phyloP scores from a whole-genome alignment of 2,797 vertebrate genomes.

The Rhincodon typus region DNA sequence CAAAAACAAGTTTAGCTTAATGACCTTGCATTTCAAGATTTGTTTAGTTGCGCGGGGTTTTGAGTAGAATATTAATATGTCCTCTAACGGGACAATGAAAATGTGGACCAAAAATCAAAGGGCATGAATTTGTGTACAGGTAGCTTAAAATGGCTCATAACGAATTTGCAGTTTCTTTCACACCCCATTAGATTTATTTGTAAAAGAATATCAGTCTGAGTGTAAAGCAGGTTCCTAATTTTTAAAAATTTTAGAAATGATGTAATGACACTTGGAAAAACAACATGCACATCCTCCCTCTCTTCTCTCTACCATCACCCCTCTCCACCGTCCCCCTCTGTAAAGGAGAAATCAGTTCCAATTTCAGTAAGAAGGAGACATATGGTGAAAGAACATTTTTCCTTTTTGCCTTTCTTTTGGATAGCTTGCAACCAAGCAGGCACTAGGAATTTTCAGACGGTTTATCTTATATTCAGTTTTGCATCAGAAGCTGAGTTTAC shows the following conservation, averaged over 20 bases:
- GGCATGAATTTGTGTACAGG: too few species aligned
- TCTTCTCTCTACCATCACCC: too few species aligned
- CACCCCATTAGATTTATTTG: not conserved
- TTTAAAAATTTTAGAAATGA: too few species aligned
- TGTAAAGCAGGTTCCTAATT: not conserved
- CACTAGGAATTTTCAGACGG: too few species aligned
- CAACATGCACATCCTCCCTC: too few species aligned
- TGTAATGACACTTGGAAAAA: too few species aligned
- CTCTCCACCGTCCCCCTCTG: too few species aligned
- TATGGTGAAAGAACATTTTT: too few species aligned
- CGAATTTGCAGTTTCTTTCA: not conserved
- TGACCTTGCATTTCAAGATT: not conserved
- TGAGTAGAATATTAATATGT: not conserved
- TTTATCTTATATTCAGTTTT: too few species aligned
- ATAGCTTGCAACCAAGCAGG: not conserved
- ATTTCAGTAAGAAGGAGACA: too few species aligned
- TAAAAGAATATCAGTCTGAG: not conserved
- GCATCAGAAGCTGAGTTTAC: not conserved
- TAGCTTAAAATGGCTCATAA: not conserved
- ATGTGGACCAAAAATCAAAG: not conserved
- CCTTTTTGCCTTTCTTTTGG: not conserved
- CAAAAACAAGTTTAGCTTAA: not conserved
- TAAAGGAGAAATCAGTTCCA: too few species aligned
- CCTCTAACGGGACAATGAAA: not conserved
- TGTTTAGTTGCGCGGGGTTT: not conserved